Evolutionary conservation across 2,113 vertebrate genomes (phyloP).

Genomic region (Taxidea taxus): DNA sequence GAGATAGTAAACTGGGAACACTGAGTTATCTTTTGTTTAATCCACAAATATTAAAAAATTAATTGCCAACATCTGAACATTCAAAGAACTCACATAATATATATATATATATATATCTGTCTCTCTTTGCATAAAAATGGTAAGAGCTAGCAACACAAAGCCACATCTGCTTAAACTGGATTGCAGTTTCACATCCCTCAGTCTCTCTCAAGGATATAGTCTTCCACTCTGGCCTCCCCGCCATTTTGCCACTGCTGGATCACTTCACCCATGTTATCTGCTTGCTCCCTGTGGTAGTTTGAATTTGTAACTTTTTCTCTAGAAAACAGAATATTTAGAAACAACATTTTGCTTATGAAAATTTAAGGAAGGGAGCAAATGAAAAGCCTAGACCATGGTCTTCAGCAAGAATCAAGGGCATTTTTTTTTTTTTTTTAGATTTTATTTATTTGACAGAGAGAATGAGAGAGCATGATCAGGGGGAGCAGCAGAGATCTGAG

Average conservation of each 20-base stretch:
- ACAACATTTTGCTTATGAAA: background rate
- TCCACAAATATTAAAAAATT: background rate
- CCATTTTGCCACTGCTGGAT: background rate
- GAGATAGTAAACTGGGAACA: background rate
- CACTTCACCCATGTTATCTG: background rate
- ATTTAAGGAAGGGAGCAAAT: background rate
- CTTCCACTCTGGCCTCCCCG: rapidly evolving
- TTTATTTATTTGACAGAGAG: background rate
- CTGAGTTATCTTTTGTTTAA: background rate
- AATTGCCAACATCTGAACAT: background rate
- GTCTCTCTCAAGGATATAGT: rapidly evolving
- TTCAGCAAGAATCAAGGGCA: background rate
- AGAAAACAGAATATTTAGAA: background rate
- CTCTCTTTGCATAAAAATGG: background rate
- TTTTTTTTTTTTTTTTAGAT: too few species aligned
- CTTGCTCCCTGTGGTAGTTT: background rate
- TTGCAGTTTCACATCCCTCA: rapidly evolving
- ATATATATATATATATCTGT: background rate
- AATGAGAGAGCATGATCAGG: background rate
- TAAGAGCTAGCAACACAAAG: background rate
- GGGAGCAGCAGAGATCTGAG: background rate
- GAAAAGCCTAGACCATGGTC: background rate
- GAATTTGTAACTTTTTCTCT: background rate
- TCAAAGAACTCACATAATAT: background rate
- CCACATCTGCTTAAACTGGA: rapidly evolving